Percentiles rank a stretch among this genome's conserved stretches.
These are phyloP conservation scores for Eriosoma lanigerum DNA, from an alignment of 1,140 invertebrate species.

Conservation along the genomic window DNA sequence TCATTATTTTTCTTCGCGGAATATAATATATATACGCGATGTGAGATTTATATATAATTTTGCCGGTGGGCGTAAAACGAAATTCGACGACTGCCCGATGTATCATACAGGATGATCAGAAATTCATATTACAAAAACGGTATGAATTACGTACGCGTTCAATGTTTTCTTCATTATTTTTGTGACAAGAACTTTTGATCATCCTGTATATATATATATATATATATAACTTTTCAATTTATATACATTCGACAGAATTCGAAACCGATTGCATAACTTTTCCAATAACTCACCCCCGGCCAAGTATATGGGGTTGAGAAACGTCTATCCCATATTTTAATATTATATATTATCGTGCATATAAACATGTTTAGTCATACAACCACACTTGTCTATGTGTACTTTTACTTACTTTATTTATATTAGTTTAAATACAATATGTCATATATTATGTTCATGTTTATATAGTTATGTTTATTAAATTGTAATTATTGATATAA, in stretches of 20 bases:
- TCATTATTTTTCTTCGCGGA: conserved; percentile 19
- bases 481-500: too few relatives aligned
- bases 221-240: conserved; percentile 43
- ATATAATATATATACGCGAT: neutral
- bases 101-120: neutral
- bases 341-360: neutral
- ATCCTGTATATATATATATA: too few relatives aligned
- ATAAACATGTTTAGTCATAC: too few relatives aligned
- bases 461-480: too few relatives aligned
- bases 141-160: neutral
- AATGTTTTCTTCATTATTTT: too few relatives aligned
- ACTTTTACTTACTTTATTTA: too few relatives aligned
- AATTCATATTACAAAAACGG: too few relatives aligned
- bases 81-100: conserved; percentile 1
- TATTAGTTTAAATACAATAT: too few relatives aligned
- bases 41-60: neutral
- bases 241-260: conserved; percentile 10
- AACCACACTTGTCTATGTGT: too few relatives aligned
- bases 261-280: conserved; percentile 49
- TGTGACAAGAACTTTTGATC: too few relatives aligned
- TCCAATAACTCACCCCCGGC: neutral
- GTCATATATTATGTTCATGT: too few relatives aligned
- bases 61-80: conserved; percentile 39
- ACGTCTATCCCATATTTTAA: neutral
- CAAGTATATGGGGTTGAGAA: neutral